Percentiles rank a stretch among this genome's conserved stretches.
phyloP scores from a whole-genome alignment of 2,888 invertebrate species.

The Shargacucullia verbasci region DNA sequence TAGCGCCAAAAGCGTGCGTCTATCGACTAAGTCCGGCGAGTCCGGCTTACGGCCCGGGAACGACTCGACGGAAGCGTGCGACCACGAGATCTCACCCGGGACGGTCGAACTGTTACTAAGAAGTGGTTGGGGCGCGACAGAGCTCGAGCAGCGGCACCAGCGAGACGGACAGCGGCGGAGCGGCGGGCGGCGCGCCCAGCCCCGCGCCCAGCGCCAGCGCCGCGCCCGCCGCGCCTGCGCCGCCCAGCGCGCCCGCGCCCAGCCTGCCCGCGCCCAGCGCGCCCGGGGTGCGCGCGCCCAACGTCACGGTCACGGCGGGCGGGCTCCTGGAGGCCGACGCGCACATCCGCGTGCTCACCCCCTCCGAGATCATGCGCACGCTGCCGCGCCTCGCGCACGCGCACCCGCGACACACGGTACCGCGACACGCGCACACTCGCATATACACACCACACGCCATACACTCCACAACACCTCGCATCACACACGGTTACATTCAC shows the following conservation, averaged over 20 bases:
- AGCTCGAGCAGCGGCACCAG: slow-evolving; percentile 64
- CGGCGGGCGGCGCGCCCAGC: slow-evolving; percentile 46
- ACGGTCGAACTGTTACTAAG: slow-evolving; percentile 64
- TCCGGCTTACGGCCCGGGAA: slow-evolving; percentile 22
- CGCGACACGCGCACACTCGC: slow-evolving; percentile 56
- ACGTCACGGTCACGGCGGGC: slow-evolving; percentile 91
- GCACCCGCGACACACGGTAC: slow-evolving; percentile 64
- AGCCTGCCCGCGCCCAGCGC: slow-evolving; percentile 56
- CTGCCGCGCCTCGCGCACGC: slow-evolving; percentile 94
- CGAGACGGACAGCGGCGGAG: slow-evolving; percentile 58
- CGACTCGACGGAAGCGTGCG: slow-evolving; percentile 36
- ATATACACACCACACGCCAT: slow-evolving; percentile 46
- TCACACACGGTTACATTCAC: neutral
- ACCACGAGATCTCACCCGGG: slow-evolving; percentile 42
- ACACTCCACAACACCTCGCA: slow-evolving; percentile 37
- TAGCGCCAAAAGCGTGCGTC: slow-evolving; percentile 2
- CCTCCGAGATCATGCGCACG: slow-evolving; percentile 97
- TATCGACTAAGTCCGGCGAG: slow-evolving; percentile 3
- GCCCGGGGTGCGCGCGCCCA: slow-evolving; percentile 90
- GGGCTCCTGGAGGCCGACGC: slow-evolving; percentile 91
- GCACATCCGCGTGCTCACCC: slow-evolving; percentile 96
- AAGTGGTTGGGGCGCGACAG: slow-evolving; percentile 75
- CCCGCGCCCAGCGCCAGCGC: slow-evolving; percentile 44
- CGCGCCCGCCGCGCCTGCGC: slow-evolving; percentile 43
- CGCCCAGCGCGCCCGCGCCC: slow-evolving; percentile 40